Evolutionary conservation across 2,888 invertebrate species (phyloP).

Genomic region (Standfussiana lucernea): DNA sequence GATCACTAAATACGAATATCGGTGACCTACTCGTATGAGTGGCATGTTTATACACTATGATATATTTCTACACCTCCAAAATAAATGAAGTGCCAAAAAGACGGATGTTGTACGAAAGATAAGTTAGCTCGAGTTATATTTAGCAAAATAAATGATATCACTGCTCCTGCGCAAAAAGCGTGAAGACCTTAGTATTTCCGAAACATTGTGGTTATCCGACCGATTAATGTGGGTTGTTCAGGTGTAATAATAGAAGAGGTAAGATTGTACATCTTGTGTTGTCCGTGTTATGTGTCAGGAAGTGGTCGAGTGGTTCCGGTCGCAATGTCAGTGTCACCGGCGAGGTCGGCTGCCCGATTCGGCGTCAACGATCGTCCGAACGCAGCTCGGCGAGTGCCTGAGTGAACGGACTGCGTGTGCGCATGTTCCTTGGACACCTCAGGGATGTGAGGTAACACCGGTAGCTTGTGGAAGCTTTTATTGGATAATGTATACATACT

Average conservation of each 20-base stretch:
- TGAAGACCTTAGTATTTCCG: conserved; percentile 50
- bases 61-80: conserved; percentile 16
- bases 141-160: conserved; percentile 54
- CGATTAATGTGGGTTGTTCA: conserved; percentile 43
- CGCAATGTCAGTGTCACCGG: conserved; percentile 85
- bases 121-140: conserved; percentile 27
- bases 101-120: conserved; percentile 46
- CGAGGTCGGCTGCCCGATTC: conserved; percentile 80
- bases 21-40: conserved; percentile 40
- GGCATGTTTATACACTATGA: conserved; percentile 33
- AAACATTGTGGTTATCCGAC: conserved; percentile 47
- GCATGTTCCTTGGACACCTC: conserved; percentile 39
- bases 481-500: conserved; percentile 5
- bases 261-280: conserved; percentile 60
- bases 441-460: conserved; percentile 53
- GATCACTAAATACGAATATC: conserved; percentile 29
- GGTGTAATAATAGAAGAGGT: conserved; percentile 55
- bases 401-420: conserved; percentile 43
- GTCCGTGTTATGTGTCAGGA: conserved; percentile 77
- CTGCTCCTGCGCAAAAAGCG: conserved; percentile 55
- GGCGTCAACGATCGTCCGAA: conserved; percentile 73
- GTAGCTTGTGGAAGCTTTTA: conserved; percentile 33
- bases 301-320: conserved; percentile 82
- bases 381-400: conserved; percentile 12
- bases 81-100: conserved; percentile 33